phyloP scores from a whole-genome alignment of 2,888 invertebrate genomes.

The Caenorhabditis angaria region DNA sequence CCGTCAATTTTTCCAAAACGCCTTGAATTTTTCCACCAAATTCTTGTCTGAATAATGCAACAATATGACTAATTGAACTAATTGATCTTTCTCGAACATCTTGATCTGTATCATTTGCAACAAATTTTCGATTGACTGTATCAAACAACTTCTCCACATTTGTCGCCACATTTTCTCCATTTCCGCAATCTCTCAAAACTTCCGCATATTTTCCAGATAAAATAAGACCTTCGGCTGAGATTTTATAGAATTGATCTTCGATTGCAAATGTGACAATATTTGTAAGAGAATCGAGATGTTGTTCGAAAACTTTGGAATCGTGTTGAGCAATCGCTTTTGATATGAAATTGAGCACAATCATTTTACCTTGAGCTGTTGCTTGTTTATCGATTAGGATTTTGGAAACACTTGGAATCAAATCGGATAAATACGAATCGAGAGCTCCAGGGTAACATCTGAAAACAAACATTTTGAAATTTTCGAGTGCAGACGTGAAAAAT shows the following conservation, averaged over 20 bases:
- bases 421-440: slow-evolving; percentile 84
- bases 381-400: slow-evolving; percentile 74
- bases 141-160: slow-evolving; percentile 78
- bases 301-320: slow-evolving; percentile 79
- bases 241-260: slow-evolving; percentile 94
- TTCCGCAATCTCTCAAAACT: slow-evolving; percentile 7
- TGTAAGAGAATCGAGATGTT: slow-evolving; percentile 73
- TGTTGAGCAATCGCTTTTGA: slow-evolving; percentile 16
- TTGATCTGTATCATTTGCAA: slow-evolving; percentile 96
- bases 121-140: slow-evolving; percentile 85
- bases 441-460: slow-evolving; percentile 76
- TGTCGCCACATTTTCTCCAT: not conserved
- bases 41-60: slow-evolving; percentile 89
- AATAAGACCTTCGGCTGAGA: slow-evolving; percentile 48
- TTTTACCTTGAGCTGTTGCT: slow-evolving; percentile 81
- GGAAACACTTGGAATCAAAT: slow-evolving; percentile 87
- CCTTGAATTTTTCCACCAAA: slow-evolving; percentile 76
- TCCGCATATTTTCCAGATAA: slow-evolving; percentile 28
- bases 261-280: slow-evolving; percentile 86
- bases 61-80: slow-evolving; percentile 85
- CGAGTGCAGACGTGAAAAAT: no score
- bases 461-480: no score
- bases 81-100: slow-evolving; percentile 98
- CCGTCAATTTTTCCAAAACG: slow-evolving; percentile 92
- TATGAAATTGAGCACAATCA: slow-evolving; percentile 92